Evolutionary conservation across 1,140 invertebrate species (phyloP), one percentile per base, ranked within the genome.

Genomic region (Caenorhabditis briggsae): DNA sequence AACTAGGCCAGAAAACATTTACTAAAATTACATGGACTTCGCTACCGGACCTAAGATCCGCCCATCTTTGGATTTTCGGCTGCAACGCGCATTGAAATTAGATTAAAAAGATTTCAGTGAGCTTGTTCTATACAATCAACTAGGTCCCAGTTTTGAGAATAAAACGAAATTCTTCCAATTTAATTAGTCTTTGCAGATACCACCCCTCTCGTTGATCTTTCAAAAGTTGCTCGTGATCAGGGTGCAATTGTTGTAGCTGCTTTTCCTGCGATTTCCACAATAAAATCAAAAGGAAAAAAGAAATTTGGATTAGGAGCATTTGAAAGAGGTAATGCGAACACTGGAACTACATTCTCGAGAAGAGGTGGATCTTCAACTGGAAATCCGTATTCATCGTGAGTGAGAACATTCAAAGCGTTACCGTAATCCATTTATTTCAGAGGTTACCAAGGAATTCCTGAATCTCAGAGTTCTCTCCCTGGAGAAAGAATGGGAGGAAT

Each of bases 261-360:
- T 20, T 78, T 78, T 23, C 70, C 70, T 50, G 70, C 70, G 0
- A 23, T 78, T 23, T 50, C 70, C 18, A 78, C 70, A 23, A 48
- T 78, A 11, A 78, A 53, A 78, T 33, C 70, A 50, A 78, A 78
- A 50, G 50, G n/a, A 9, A 78, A 78, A 33, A 78, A 78, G n/a
- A 78, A 78, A 23, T 78, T 78, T 50, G 70, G 70, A 20, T 20
- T 78, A 12, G 70, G 70, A 50, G 70, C 70, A 43, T 78, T 78
- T 9, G 70, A 78, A 78, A 50, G 46, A 23, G 20, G 8, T 11
- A 23, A n/a, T 78, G 5, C 70, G 23, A 78, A 78, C 11, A 78
- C 70, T 20, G 70, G 70, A 0, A 46, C 70, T n/a, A 78, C 70
- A 18, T 78, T 78, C 53, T 78, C 70, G 5, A 78, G 70, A 78